These are phyloP conservation scores for Rhinogobius similis DNA, from an alignment of 2,113 vertebrate species.

Conservation along the genomic window DNA sequence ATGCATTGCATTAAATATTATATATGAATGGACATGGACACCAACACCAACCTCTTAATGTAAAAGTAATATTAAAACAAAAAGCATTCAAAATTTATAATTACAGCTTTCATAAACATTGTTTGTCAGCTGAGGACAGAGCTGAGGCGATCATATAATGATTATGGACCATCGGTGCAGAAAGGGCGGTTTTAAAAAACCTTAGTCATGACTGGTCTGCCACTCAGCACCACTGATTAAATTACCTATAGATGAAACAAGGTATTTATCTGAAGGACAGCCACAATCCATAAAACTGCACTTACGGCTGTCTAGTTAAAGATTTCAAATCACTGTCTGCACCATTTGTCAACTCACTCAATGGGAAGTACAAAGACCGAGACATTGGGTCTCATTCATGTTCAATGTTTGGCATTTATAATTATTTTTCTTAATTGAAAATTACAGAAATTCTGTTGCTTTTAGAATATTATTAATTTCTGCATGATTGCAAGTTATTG, in stretches of 20 bases:
- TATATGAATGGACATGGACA: too few species aligned
- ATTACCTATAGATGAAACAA: constrained; percentile 39
- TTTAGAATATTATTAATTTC: too few species aligned
- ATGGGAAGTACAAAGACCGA: background rate
- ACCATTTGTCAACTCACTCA: background rate
- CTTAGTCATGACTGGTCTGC: constrained; percentile 46
- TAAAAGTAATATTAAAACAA: background rate
- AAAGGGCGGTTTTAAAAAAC: background rate
- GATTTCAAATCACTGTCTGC: constrained; percentile 36
- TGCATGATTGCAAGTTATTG: too few species aligned
- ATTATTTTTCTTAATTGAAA: too few species aligned
- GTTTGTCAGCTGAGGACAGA: constrained; percentile 36
- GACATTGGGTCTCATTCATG: background rate
- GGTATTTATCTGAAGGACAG: constrained; percentile 40
- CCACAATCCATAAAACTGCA: constrained; percentile 38
- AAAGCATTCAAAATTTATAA: constrained; percentile 38
- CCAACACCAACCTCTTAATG: background rate
- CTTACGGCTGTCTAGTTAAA: constrained; percentile 30
- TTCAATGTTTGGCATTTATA: too few species aligned
- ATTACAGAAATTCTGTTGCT: too few species aligned
- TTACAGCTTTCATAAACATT: constrained; percentile 50
- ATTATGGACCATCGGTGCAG: constrained; percentile 52
- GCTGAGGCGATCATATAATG: constrained; percentile 3
- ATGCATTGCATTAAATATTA: too few species aligned
- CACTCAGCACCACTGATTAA: constrained; percentile 39